Percentiles rank a stretch among this genome's conserved stretches.
phyloP scores from a whole-genome alignment of 2,888 invertebrate genomes.

The Lasioglossum marginatum region DNA sequence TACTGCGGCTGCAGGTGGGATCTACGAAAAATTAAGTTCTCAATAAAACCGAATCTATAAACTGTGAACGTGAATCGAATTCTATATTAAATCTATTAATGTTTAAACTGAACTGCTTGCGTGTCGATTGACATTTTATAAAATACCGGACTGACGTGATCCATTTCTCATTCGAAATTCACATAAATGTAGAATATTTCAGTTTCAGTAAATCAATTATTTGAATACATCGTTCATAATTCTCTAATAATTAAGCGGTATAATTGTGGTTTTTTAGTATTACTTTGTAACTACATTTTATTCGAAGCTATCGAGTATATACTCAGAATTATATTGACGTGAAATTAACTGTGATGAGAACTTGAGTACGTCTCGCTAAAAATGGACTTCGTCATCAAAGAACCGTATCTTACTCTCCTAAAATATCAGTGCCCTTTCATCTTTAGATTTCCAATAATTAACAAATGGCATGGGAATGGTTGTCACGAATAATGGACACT shows the following conservation, averaged over 20 bases:
- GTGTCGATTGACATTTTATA: no score
- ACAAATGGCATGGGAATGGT: not conserved
- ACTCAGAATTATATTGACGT: not conserved
- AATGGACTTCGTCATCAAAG: not conserved
- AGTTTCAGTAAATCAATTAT: no score
- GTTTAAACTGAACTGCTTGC: no score
- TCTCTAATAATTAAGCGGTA: no score
- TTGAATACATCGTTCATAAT: no score
- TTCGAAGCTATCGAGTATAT: not conserved
- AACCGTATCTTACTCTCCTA: not conserved
- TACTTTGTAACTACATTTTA: no score
- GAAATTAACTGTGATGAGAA: not conserved
- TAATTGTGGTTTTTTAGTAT: no score
- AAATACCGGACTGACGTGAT: no score
- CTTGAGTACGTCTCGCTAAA: not conserved
- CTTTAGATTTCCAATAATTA: slow-evolving; percentile 21
- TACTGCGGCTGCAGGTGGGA: not conserved
- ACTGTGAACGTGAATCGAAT: not conserved
- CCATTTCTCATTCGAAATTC: no score
- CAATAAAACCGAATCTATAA: not conserved
- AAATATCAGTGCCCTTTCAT: not conserved
- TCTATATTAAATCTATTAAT: no score
- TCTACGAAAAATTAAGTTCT: not conserved
- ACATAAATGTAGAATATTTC: no score
- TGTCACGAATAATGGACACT: slow-evolving; percentile 7